Base-by-base conservation (phyloP, 2,888 invertebrate species). In the Agrochola circellaris region DNA sequence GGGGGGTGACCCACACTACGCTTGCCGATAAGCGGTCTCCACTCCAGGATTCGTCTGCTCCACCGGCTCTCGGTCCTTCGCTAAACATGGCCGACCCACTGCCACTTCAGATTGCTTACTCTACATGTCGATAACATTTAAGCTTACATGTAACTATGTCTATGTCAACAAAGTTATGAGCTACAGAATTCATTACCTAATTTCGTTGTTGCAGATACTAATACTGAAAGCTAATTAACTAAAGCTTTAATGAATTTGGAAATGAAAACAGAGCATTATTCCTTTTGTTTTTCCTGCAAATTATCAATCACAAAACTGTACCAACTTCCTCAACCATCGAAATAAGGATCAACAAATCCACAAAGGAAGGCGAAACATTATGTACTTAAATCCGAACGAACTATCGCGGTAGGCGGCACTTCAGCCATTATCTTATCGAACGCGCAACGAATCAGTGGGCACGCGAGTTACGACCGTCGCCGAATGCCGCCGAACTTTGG, bases 391-490 rank as follows among this genome's bases (percentile, higher is more conserved):
- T 87, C 75, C 74, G 34, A 81, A 70, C 80, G 86, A 86, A 90
- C 89, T 90, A 91, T 88, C 89, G 85, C 86, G 79, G 88, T 81
- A 88, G 86, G 88, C 88, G 86, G 90, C 87, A 82, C 88, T 87
- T 82, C 88, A 85, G 85, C 85, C 82, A 87, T 93, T 93, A 95
- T 94, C 94, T 95, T 96, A 96, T 96, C 96, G 90, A 87, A 79
- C 73, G 87, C 81, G 74, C 86, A 89, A 91, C 95, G 96, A 95
- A 95, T 95, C 96, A 96, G 93, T 96, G 96, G 93, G 92, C 96
- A 95, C 93, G 93, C 92, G 93, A 95, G 93, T 95, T 94, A 94
- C 94, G 90, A 90, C 89, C 83, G 88, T 86, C 87, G 88, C 89
- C 89, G 89, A 91, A 89, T 84, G 87, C 88, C 86, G 73, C 90